Conservation (phyloP, 2,888 invertebrate genomes). For the Gryllus longicercus region DNA sequence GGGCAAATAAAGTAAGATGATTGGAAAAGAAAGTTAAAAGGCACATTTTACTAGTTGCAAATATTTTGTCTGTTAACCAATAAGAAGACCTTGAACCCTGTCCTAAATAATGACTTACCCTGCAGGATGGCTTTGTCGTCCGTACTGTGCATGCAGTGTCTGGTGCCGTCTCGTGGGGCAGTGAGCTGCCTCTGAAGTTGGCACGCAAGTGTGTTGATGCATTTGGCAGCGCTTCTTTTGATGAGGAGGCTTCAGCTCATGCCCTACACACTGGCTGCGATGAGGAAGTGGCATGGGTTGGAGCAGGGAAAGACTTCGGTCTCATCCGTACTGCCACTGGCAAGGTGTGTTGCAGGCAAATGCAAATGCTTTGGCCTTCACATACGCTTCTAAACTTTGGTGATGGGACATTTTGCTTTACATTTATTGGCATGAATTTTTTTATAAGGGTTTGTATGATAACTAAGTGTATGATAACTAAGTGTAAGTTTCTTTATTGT, state of each 20-base stretch:
- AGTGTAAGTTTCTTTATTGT: no score
- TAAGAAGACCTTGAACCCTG: not conserved
- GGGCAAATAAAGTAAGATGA: no score
- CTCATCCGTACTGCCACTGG: constrained; percentile 79
- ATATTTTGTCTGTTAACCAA: constrained; percentile 18
- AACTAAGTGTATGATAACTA: no score
- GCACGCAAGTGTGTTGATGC: constrained; percentile 76
- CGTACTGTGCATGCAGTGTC: constrained; percentile 64
- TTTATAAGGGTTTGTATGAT: no score
- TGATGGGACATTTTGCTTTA: no score
- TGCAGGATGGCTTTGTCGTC: constrained; percentile 75
- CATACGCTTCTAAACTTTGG: no score
- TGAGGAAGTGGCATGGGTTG: constrained; percentile 73
- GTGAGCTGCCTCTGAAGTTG: constrained; percentile 69
- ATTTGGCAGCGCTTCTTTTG: constrained; percentile 64
- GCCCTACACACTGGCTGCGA: constrained; percentile 59
- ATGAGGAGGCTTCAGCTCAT: constrained; percentile 58
- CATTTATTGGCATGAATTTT: no score
- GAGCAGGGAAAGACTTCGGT: constrained; percentile 87
- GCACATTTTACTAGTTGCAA: not conserved
- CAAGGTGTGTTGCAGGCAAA: constrained; percentile 55
- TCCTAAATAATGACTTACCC: not conserved
- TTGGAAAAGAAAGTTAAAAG: not conserved
- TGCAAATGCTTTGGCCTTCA: not conserved
- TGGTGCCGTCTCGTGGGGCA: constrained; percentile 54